phyloP scores from a whole-genome alignment of 2,113 vertebrate species.

The Ceratotherium simum region DNA sequence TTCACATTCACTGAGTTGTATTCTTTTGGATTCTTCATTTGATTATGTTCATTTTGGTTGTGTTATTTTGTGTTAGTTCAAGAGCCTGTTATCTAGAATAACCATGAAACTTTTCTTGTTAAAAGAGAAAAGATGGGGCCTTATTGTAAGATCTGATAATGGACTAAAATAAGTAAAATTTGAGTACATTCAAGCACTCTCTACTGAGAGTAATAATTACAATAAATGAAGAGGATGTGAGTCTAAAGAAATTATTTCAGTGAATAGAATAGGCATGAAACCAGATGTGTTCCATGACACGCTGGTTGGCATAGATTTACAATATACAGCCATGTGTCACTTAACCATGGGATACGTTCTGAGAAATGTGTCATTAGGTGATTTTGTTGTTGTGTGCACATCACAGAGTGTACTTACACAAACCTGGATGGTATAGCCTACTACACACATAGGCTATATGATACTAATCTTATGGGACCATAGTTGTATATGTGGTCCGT shows the following conservation, averaged over 20 bases:
- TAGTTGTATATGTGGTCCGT: too few species aligned
- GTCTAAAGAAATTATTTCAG: not conserved
- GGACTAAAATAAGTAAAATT: not conserved
- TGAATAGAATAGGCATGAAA: not conserved
- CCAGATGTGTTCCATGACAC: not conserved
- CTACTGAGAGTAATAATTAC: conserved; percentile 33
- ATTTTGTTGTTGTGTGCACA: too few species aligned
- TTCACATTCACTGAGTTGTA: not conserved
- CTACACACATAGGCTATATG: too few species aligned
- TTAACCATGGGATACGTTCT: too few species aligned
- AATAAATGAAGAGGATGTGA: not conserved
- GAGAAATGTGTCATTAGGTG: too few species aligned
- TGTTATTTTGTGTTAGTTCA: not conserved
- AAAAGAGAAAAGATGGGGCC: not conserved
- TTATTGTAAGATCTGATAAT: not conserved
- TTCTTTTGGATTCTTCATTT: not conserved
- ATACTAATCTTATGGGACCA: too few species aligned
- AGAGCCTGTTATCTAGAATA: not conserved
- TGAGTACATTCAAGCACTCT: not conserved
- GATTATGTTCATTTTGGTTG: not conserved
- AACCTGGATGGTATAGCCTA: too few species aligned
- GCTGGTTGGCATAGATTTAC: not conserved
- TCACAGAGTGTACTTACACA: too few species aligned
- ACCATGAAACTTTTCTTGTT: not conserved
- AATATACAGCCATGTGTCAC: too few species aligned